These are phyloP conservation scores for Koerneria pararmatus DNA, from an alignment of 2,888 invertebrate genomes.

Conservation along the genomic window DNA sequence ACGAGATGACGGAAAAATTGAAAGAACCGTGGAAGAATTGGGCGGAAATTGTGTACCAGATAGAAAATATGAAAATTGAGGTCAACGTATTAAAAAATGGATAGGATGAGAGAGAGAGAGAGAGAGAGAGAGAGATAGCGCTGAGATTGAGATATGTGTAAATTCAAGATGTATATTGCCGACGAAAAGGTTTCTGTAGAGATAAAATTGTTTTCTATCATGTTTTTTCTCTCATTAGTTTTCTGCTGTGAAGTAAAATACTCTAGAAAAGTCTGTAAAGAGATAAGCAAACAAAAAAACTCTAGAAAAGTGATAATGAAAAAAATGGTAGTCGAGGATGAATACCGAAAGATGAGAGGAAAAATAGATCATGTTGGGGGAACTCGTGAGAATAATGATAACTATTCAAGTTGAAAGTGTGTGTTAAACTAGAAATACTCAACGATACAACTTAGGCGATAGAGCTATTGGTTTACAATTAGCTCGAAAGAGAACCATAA, in stretches of 20 bases:
- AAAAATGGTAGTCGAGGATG: not conserved
- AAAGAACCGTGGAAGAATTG: slow-evolving; percentile 9
- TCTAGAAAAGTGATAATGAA: too few species aligned
- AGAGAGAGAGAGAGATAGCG: slow-evolving; percentile 1
- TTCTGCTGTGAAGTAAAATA: too few species aligned
- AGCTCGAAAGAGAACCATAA: not conserved
- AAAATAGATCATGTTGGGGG: not conserved
- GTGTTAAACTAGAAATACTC: not conserved
- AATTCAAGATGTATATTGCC: too few species aligned
- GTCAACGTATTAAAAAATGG: not conserved
- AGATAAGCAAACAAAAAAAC: too few species aligned
- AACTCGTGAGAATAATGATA: not conserved
- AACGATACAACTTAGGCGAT: too few species aligned
- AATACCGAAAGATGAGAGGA: not conserved
- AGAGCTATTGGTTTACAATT: too few species aligned
- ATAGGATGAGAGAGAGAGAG: not conserved
- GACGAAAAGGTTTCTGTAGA: too few species aligned
- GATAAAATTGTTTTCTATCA: too few species aligned
- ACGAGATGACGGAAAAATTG: slow-evolving; percentile 17
- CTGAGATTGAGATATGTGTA: not conserved
- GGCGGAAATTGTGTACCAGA: not conserved
- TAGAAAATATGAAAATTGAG: not conserved
- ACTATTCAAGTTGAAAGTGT: not conserved
- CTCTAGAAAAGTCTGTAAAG: too few species aligned
- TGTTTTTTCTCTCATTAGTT: too few species aligned